Conservation (phyloP, 2,888 invertebrate genomes). For the Argyra leucocephala region DNA sequence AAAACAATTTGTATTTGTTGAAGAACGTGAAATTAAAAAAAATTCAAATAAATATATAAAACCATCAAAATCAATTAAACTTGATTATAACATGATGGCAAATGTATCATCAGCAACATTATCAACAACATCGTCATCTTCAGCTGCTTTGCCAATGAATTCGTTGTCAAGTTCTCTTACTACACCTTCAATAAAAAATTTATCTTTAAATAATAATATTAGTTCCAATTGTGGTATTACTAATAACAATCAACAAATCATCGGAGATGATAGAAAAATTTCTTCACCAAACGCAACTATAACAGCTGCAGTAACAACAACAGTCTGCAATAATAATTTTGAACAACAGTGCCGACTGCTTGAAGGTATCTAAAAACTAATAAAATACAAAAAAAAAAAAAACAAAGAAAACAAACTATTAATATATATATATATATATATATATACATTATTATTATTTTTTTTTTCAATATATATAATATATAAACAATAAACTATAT, state of each 20-base stretch:
- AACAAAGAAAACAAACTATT: constrained; percentile 25
- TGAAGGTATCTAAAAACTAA: constrained; percentile 41
- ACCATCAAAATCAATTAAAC: neutral
- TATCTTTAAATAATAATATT: neutral
- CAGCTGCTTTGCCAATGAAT: constrained; percentile 28
- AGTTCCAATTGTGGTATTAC: constrained; percentile 1
- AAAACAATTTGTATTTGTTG: constrained; percentile 4
- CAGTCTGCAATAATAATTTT: constrained; percentile 33
- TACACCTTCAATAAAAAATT: constrained; percentile 18
- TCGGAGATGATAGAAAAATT: constrained; percentile 9
- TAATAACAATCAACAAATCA: constrained; percentile 19
- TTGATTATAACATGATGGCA: constrained; percentile 3
- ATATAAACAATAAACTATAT: too few relatives aligned
- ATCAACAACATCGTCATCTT: constrained; percentile 25
- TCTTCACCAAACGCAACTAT: constrained; percentile 22
- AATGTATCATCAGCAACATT: constrained; percentile 29
- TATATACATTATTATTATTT: too few relatives aligned
- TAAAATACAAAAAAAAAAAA: constrained; percentile 20
- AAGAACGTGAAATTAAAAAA: neutral
- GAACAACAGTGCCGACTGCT: constrained; percentile 43
- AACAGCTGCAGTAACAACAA: constrained; percentile 29
- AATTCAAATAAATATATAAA: neutral
- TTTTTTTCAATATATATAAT: too few relatives aligned
- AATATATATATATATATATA: constrained; percentile 11
- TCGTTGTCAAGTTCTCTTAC: constrained; percentile 18